Evolutionary conservation across 2,888 invertebrate species (phyloP).

Genomic region (Dryomyza anilis): DNA sequence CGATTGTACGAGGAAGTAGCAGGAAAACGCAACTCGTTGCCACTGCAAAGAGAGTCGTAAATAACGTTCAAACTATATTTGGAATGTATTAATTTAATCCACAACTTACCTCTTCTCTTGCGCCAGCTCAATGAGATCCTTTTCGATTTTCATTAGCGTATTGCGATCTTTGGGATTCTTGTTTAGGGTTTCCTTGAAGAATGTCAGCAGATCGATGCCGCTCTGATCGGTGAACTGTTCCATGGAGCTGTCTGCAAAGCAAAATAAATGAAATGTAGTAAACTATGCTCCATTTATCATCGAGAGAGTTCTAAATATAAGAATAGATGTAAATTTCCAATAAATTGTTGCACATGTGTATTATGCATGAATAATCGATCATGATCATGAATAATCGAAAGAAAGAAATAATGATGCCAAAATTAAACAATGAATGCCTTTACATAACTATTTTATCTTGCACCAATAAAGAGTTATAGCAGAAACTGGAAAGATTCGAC

Average conservation of each 20-base stretch:
- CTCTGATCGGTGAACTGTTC: constrained; percentile 75
- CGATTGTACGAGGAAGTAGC: constrained; percentile 95
- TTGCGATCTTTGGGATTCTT: constrained; percentile 87
- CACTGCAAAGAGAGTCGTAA: constrained; percentile 61
- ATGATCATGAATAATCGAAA: not conserved
- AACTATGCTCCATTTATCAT: no score
- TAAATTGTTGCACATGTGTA: no score
- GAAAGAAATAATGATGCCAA: not conserved
- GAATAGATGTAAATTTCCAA: no score
- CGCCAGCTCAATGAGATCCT: constrained; percentile 81
- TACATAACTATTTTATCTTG: no score
- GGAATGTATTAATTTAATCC: no score
- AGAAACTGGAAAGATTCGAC: no score
- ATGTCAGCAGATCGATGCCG: constrained; percentile 82
- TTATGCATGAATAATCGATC: no score
- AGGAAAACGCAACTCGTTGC: constrained; percentile 81
- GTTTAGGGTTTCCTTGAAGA: constrained; percentile 89
- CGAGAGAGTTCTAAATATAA: no score
- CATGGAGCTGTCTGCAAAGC: constrained; percentile 71
- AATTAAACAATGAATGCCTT: no score
- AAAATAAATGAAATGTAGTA: not conserved
- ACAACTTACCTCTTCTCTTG: constrained; percentile 76
- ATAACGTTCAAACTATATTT: no score
- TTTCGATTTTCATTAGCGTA: constrained; percentile 84
- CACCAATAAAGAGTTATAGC: no score